Conservation (phyloP, 2,888 invertebrate genomes). For the Chalcosyrphus nemorum region DNA sequence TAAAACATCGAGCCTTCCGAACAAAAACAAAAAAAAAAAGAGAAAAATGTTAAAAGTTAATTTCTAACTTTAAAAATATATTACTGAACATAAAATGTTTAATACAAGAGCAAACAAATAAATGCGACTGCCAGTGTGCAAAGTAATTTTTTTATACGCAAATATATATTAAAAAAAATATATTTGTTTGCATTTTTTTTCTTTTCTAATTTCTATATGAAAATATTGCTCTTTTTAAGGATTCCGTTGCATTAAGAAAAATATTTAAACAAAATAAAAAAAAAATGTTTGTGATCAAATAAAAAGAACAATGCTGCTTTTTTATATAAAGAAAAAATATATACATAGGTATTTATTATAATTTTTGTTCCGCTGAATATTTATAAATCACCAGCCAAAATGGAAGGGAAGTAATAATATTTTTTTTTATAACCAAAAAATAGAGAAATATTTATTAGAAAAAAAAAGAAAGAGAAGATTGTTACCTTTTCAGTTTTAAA, state of each 20-base stretch:
- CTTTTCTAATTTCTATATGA: neutral
- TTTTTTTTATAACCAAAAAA: slow-evolving; percentile 10
- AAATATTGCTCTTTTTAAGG: neutral
- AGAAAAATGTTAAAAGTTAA: slow-evolving; percentile 4
- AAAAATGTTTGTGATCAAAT: slow-evolving; percentile 18
- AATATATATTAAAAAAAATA: slow-evolving; percentile 4
- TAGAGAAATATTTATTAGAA: neutral
- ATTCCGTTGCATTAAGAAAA: slow-evolving; percentile 17
- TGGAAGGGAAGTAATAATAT: neutral
- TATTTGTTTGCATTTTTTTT: slow-evolving; percentile 12
- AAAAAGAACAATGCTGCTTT: slow-evolving; percentile 19
- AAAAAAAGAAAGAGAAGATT: neutral
- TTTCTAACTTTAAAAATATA: slow-evolving; percentile 17
- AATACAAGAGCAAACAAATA: slow-evolving; percentile 9
- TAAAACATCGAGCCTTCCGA: slow-evolving; percentile 68
- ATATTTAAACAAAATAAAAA: neutral
- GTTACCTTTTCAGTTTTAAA: neutral
- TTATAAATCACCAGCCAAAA: slow-evolving; percentile 19
- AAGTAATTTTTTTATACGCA: slow-evolving; percentile 46
- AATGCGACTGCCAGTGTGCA: slow-evolving; percentile 63
- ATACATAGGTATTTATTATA: neutral
- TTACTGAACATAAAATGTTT: slow-evolving; percentile 20
- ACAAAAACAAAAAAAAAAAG: neutral
- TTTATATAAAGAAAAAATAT: neutral
- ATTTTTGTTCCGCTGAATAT: slow-evolving; percentile 11